Conservation (phyloP, 92 coral and sea anemone genomes). For the Phymanthus crucifer region DNA sequence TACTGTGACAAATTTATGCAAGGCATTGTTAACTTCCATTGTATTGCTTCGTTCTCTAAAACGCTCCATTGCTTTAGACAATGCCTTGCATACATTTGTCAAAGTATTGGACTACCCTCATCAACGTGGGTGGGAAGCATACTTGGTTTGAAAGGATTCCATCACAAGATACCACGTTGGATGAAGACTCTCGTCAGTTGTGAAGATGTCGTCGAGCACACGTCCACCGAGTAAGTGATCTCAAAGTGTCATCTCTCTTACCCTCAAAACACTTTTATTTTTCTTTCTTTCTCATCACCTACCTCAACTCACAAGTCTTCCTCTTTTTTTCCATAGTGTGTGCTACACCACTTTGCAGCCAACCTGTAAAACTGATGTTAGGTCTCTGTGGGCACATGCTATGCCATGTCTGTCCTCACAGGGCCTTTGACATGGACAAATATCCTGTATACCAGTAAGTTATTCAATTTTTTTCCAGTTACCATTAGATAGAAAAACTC, state of each 20-base stretch:
- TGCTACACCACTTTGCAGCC: neutral
- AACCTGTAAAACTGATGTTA: neutral
- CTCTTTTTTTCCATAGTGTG: neutral
- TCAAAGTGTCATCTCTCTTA: neutral
- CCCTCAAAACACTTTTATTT: neutral
- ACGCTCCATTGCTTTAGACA: no score
- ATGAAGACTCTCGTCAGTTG: neutral
- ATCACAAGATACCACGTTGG: neutral
- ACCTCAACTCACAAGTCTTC: no score
- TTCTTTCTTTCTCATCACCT: no score
- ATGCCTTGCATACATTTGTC: no score
- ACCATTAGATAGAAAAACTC: no score
- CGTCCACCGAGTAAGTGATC: neutral
- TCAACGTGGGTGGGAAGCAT: neutral
- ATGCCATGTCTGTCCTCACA: neutral
- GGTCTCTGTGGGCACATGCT: neutral
- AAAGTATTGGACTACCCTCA: no score
- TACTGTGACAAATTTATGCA: no score
- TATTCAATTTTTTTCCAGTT: no score
- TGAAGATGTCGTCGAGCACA: neutral
- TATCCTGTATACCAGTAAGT: neutral
- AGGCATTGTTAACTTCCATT: no score
- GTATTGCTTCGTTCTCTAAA: no score
- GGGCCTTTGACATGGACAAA: neutral
- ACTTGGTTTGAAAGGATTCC: neutral